Conservation (phyloP, 2,888 invertebrate genomes). For the Leptura quadrifasciata region DNA sequence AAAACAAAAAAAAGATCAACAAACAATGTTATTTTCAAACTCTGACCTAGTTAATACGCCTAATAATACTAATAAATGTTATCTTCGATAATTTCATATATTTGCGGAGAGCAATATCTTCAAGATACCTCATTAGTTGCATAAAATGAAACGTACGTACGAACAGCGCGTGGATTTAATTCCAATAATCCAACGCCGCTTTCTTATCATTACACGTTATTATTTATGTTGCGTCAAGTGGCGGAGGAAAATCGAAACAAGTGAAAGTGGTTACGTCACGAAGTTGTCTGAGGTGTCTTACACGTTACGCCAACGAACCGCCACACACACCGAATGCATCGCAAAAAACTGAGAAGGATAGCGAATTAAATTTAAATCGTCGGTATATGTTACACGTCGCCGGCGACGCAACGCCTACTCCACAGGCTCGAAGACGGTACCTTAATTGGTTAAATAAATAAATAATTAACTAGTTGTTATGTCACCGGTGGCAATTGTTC, state of each 20-base stretch:
- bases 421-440: not conserved
- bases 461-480: not conserved
- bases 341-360: not conserved
- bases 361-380: not conserved
- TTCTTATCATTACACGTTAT: constrained; percentile 35
- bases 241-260: constrained; percentile 26
- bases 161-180: constrained; percentile 20
- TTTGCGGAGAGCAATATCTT: constrained; percentile 10
- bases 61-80: not conserved
- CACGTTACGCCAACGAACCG: constrained; percentile 10
- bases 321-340: not conserved
- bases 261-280: constrained; percentile 37
- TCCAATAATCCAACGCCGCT: constrained; percentile 28
- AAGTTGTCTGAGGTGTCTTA: constrained; percentile 6
- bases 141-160: not conserved
- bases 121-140: not conserved
- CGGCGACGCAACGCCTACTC: constrained; percentile 5
- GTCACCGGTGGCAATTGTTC: constrained; percentile 13
- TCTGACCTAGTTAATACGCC: not conserved
- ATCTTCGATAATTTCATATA: constrained; percentile 22
- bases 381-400: not conserved
- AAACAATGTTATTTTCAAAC: not conserved
- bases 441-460: constrained; percentile 25
- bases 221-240: constrained; percentile 29
- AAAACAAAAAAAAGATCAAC: not conserved